Base-by-base conservation (phyloP, 2,888 invertebrate species). In the Auanema freiburgensis region DNA sequence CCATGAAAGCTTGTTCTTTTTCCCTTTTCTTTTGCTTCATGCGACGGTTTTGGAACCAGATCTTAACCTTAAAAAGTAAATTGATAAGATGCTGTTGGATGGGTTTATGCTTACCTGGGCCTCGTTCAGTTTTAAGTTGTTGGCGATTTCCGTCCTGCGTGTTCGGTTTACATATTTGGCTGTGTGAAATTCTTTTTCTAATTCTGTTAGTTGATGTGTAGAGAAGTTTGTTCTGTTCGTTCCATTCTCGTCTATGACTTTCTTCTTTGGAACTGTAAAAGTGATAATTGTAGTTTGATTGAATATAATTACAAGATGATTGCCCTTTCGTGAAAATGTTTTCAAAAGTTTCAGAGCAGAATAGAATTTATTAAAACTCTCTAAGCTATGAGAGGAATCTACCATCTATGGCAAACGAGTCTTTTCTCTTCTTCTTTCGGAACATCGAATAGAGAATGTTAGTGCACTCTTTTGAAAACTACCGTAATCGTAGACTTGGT, bases 181-280 rank as follows among this genome's bases (percentile, higher is more conserved):
- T 87, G 95, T 97, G 86, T 97, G 97, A 87, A 97, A 98, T 86
- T 98, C 97, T 85, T 98, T 98, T 85, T 98, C 98, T 74, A 98
- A 88, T 86, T 98, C 98, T 1, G 97, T 98, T 71, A 98, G 89
- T 85, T 98, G 98, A 86, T 97, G 97, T 86, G 97, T 98, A 76
- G 96, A 96, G 88, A 98, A 98, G 87, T 98, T 98, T 44, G 98
- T 98, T 59, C 98, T 88, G 63, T 83, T 83, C 40, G 77, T 67
- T 54, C 72, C 72, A 53, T 72, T 70, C 61, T 70, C 72, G 33
- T 73, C 76, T 50, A 74, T 62, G 50, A 76, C 67, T 54, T 74
- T 74, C 66, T 67, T 71, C 59, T 74, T 74, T 8, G 71, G 71
- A 8, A 42, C 74, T 74, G 69, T 46, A 71, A 66, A 12, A 21